Conservation (phyloP, 2,797 vertebrate genomes). For the Eospalax fontanierii region DNA sequence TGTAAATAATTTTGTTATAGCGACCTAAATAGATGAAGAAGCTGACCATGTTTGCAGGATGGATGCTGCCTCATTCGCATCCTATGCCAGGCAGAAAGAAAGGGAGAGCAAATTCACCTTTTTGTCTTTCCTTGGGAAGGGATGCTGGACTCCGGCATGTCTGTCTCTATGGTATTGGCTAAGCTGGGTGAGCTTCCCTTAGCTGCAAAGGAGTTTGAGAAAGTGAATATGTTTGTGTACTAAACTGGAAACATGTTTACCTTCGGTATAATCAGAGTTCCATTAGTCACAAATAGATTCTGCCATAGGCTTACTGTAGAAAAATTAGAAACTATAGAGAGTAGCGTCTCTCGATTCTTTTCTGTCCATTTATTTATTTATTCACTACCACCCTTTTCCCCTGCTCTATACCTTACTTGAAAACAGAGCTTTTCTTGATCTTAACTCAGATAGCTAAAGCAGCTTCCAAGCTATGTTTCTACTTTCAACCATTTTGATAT, state of each 20-base stretch:
- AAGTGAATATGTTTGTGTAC: not conserved
- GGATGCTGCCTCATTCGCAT: not conserved
- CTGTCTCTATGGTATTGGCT: not conserved
- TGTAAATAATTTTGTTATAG: not conserved
- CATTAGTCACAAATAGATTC: not conserved
- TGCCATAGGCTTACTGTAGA: not conserved
- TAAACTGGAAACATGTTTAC: not conserved
- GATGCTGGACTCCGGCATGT: not conserved
- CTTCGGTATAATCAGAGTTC: not conserved
- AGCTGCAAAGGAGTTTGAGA: not conserved
- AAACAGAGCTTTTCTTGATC: not conserved
- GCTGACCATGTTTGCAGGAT: not conserved
- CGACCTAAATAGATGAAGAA: not conserved
- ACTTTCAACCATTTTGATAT: conserved; percentile 9
- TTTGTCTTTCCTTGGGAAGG: conserved; percentile 9
- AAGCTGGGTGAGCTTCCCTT: not conserved
- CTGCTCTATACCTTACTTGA: not conserved
- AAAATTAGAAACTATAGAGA: not conserved
- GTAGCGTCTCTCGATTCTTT: not conserved
- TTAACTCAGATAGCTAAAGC: not conserved
- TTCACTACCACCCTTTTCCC: not conserved
- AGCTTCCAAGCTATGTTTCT: not conserved
- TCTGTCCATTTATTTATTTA: not conserved
- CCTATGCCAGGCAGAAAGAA: not conserved
- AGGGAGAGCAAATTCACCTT: not conserved